These are phyloP conservation scores for Tricholauxania praeusta DNA, from an alignment of 2,888 invertebrate species.

Conservation along the genomic window DNA sequence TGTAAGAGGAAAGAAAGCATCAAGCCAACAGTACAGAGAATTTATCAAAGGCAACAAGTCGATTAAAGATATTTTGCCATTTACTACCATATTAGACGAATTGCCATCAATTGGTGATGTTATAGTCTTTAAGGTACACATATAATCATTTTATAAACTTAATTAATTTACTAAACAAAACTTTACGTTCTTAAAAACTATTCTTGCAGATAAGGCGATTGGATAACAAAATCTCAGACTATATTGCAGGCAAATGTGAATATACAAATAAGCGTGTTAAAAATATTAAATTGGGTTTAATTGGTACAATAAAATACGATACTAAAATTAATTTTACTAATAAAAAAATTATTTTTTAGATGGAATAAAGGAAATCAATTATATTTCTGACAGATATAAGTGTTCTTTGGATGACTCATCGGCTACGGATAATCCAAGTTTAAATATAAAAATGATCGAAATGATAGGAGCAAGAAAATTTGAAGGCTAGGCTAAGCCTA, in stretches of 20 bases:
- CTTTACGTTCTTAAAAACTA: neutral
- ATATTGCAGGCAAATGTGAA: slow-evolving; percentile 51
- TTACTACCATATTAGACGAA: slow-evolving; percentile 21
- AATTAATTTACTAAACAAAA: neutral
- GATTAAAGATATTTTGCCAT: slow-evolving; percentile 11
- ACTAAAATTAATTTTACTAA: neutral
- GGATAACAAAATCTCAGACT: slow-evolving; percentile 33
- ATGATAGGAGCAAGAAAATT: slow-evolving; percentile 45
- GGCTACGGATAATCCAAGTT: neutral
- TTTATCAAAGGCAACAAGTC: neutral
- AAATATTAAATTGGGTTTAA: slow-evolving; percentile 47
- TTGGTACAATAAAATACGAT: slow-evolving; percentile 46
- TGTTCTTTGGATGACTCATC: slow-evolving; percentile 42
- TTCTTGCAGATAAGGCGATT: neutral
- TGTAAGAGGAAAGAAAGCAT: too few species aligned
- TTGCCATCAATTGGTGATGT: slow-evolving; percentile 49
- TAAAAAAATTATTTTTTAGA: slow-evolving; percentile 42
- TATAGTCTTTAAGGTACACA: slow-evolving; percentile 49
- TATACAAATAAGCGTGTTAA: slow-evolving; percentile 56
- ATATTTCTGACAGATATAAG: slow-evolving; percentile 39
- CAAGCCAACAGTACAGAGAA: too few species aligned
- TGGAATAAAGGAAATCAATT: neutral
- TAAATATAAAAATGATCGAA: slow-evolving; percentile 46
- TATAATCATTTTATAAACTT: neutral
- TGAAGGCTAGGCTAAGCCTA: neutral